Percentiles rank a stretch among this genome's conserved stretches.
phyloP scores from a whole-genome alignment of 2,113 vertebrate species.

The Entomyzon cyanotis region DNA sequence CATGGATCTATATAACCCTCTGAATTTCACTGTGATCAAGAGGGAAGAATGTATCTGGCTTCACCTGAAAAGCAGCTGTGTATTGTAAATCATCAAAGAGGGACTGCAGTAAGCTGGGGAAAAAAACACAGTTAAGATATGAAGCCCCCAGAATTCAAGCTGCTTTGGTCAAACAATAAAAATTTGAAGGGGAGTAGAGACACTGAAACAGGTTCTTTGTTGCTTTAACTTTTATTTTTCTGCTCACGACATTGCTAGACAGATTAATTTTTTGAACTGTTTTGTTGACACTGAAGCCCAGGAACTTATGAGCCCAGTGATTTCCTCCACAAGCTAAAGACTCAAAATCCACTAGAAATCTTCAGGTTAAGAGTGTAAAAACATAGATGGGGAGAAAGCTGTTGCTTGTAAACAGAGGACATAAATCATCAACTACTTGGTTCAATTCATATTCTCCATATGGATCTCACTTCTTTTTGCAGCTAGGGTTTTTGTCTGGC shows the following conservation, averaged over 20 bases:
- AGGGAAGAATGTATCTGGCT: neutral
- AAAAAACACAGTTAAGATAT: neutral
- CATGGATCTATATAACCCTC: neutral
- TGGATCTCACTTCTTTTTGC: neutral
- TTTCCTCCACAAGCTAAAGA: neutral
- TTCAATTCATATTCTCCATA: neutral
- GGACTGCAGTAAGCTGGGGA: neutral
- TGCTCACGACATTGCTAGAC: neutral
- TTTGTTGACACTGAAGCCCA: neutral
- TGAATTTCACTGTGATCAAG: neutral
- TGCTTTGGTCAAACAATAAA: neutral
- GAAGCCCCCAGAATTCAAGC: neutral
- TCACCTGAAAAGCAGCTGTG: neutral
- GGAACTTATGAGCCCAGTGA: neutral
- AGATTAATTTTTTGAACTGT: neutral
- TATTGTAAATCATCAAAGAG: neutral
- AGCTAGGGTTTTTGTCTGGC: neutral
- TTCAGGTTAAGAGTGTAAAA: neutral
- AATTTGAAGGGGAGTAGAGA: neutral
- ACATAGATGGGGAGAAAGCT: neutral
- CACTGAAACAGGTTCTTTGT: neutral
- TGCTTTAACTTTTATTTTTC: neutral
- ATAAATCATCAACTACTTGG: neutral
- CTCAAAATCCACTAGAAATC: neutral
- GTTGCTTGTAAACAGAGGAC: neutral